Evolutionary conservation across 2,113 vertebrate species (phyloP), one percentile per base, ranked within the genome.

Genomic region (Cichladusa arquata): DNA sequence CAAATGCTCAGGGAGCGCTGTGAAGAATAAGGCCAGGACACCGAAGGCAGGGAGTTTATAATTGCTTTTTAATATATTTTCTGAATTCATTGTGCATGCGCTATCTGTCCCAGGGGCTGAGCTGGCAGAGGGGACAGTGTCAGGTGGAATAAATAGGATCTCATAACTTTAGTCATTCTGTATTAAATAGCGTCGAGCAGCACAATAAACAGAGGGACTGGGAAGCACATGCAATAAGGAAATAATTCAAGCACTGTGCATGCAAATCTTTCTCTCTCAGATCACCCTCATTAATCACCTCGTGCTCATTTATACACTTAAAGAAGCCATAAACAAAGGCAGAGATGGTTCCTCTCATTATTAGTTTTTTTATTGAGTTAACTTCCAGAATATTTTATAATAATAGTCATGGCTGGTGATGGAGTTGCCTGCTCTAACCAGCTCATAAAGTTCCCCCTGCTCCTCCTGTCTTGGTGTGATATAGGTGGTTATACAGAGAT

Each of bases 1-100:
- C 95, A 97, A 97, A 98, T 98, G 97, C 95, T 84, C 54, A 3
- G 94, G 92, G 86, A 95, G 77, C 11, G 40, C 91, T 67, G 94
- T 94, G 87, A 96, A 95, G 94, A 97, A 97, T 95, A 92, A 96
- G 89, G 88, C 81, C 89, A 67, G 92, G 88, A 80, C 85, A 93
- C 90, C 12, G 69, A 96, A 98, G 94, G 96, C 96, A 96, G 96
- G 61, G 81, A 97, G 96, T 97, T 91, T 86, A 95, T 97, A 98
- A 98, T 97, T 97, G 97, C 94, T 97, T 98, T 97, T 98, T 98
- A 96, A 96, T 95, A 94, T 95, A 95, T 97, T 98, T 97, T 92
- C 92, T 88, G 95, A 96, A 97, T 97, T 96, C 96, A 93, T 97
- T 81, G 95, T 98, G 96, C 93, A 86, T 94, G 97, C 91, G 64